Evolutionary conservation across 2,797 vertebrate genomes (phyloP).

Genomic region (Discoglossus pictus): DNA sequence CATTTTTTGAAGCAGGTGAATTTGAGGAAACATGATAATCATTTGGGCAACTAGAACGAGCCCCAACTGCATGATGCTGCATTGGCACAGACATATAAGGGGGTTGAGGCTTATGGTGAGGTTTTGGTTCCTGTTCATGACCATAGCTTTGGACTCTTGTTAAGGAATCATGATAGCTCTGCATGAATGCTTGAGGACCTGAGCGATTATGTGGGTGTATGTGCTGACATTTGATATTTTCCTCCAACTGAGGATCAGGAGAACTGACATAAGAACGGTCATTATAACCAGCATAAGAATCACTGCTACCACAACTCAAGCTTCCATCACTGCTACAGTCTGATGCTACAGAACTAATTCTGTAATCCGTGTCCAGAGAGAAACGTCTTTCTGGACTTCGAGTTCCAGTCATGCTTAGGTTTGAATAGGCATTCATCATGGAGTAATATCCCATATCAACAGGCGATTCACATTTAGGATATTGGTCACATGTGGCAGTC

Average conservation of each 20-base stretch:
- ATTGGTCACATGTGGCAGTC: conserved; percentile 79
- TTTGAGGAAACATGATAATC: conserved; percentile 79
- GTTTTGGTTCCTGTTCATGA: conserved; percentile 83
- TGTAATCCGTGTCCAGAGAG: conserved; percentile 80
- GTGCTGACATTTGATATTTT: conserved; percentile 81
- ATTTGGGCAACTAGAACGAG: conserved; percentile 85
- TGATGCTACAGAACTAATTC: conserved; percentile 83
- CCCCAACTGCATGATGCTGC: conserved; percentile 75
- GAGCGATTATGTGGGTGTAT: conserved; percentile 75
- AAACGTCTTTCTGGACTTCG: conserved; percentile 85
- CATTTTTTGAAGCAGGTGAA: conserved; percentile 67
- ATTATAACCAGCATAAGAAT: conserved; percentile 82
- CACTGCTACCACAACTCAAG: conserved; percentile 83
- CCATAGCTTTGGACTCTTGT: conserved; percentile 76
- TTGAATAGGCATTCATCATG: conserved; percentile 83
- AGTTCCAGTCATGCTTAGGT: conserved; percentile 77
- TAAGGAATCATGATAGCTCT: conserved; percentile 79
- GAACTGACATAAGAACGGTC: conserved; percentile 82
- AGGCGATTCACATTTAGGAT: conserved; percentile 90
- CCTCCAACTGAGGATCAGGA: conserved; percentile 79
- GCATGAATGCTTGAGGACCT: conserved; percentile 70
- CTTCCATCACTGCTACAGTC: conserved; percentile 95
- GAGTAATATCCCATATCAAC: conserved; percentile 90
- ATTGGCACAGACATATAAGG: conserved; percentile 82
- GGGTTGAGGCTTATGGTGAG: conserved; percentile 79